phyloP scores from a whole-genome alignment of 1,140 invertebrate species.

The Drosophila oshimai region DNA sequence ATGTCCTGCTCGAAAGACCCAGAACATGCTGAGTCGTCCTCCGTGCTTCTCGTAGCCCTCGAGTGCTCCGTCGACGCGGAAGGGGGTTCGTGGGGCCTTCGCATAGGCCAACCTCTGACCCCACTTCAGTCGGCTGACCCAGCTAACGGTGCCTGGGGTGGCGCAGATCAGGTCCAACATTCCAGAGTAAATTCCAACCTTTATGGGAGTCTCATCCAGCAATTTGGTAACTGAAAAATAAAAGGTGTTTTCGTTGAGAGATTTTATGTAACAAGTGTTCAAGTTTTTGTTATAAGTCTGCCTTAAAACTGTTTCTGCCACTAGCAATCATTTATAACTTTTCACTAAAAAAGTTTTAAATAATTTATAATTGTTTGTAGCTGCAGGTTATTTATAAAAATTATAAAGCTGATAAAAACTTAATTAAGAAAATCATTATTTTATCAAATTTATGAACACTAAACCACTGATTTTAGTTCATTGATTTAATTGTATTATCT shows the following conservation, averaged over 20 bases:
- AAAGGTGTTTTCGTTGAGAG: too few species aligned
- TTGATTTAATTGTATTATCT: too few species aligned
- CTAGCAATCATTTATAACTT: too few species aligned
- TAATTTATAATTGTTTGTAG: too few species aligned
- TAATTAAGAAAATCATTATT: not conserved
- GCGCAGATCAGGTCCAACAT: conserved; percentile 89
- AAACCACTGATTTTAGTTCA: too few species aligned
- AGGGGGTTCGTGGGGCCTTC: conserved; percentile 83
- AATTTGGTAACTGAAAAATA: conserved; percentile 86
- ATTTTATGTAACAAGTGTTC: too few species aligned
- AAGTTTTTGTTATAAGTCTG: too few species aligned
- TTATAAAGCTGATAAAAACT: too few species aligned
- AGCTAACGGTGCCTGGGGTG: conserved; percentile 87
- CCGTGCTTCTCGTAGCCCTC: conserved; percentile 87
- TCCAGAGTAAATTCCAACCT: conserved; percentile 74
- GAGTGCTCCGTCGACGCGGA: conserved; percentile 84
- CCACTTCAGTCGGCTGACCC: conserved; percentile 89
- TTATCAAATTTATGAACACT: not conserved
- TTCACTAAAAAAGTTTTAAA: too few species aligned
- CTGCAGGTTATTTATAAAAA: too few species aligned
- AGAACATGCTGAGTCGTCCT: conserved; percentile 88
- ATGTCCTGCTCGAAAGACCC: conserved; percentile 87
- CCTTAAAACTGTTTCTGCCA: too few species aligned
- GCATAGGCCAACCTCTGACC: conserved; percentile 84
- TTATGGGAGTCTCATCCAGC: conserved; percentile 86